These are phyloP conservation scores for Ips nitidus DNA, from an alignment of 1,140 invertebrate species.

Conservation along the genomic window DNA sequence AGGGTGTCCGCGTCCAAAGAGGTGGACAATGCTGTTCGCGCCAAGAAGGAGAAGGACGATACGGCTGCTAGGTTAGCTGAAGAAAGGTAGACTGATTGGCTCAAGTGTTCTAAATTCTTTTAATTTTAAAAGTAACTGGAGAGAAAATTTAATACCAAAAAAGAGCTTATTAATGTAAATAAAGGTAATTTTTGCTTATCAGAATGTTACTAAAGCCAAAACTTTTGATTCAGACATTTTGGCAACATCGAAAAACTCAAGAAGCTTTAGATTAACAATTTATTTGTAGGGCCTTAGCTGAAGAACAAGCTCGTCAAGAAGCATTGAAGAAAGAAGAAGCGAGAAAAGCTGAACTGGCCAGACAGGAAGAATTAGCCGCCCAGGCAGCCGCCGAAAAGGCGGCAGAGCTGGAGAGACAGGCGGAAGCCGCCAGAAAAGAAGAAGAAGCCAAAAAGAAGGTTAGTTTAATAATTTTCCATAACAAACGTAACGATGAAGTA, in stretches of 20 bases:
- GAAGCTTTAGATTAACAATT: neutral
- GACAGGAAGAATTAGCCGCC: slow-evolving; percentile 52
- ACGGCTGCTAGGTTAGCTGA: slow-evolving; percentile 56
- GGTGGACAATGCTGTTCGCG: slow-evolving; percentile 58
- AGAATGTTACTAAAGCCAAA: too few species aligned
- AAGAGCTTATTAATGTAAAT: too few species aligned
- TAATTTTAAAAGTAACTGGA: too few species aligned
- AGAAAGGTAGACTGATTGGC: slow-evolving; percentile 56
- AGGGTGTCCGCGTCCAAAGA: slow-evolving; percentile 50
- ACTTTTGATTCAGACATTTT: neutral
- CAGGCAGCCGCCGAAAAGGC: slow-evolving; percentile 53
- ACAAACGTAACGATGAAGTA: neutral
- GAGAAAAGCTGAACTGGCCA: slow-evolving; percentile 49
- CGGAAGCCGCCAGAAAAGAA: slow-evolving; percentile 47
- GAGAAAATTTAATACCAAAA: too few species aligned
- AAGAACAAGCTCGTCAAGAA: slow-evolving; percentile 21
- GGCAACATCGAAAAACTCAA: neutral
- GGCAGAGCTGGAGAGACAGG: slow-evolving; percentile 53
- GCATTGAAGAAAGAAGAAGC: slow-evolving; percentile 42
- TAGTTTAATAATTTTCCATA: neutral
- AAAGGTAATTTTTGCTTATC: too few species aligned
- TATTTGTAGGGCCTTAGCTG: slow-evolving; percentile 12
- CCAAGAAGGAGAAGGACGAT: slow-evolving; percentile 61
- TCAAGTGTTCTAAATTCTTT: slow-evolving; percentile 25
- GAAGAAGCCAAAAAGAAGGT: slow-evolving; percentile 32